Evolutionary conservation across 2,797 vertebrate genomes (phyloP).

Genomic region (Carduelis carduelis): DNA sequence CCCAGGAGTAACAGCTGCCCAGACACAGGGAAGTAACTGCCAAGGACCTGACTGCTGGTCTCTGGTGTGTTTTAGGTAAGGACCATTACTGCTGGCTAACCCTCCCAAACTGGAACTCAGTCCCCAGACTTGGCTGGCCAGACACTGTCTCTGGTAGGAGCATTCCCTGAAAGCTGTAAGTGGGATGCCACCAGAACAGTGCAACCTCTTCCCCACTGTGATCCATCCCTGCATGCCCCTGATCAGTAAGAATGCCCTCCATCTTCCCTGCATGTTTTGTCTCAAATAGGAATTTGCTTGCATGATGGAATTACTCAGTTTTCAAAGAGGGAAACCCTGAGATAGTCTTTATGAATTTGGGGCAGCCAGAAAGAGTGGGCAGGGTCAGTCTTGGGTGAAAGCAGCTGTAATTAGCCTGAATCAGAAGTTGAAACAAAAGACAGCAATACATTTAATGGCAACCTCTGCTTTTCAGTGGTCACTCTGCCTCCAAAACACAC

Average conservation of each 20-base stretch:
- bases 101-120: not conserved
- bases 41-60: not conserved
- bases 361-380: not conserved
- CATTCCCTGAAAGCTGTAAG: not conserved
- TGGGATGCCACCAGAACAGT: not conserved
- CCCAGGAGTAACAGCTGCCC: not conserved
- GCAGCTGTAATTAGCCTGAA: not conserved
- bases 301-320: not conserved
- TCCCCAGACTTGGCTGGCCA: not conserved
- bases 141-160: rapidly evolving
- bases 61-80: not conserved
- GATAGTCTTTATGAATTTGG: not conserved
- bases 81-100: not conserved
- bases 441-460: not conserved
- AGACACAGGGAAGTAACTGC: not conserved
- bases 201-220: rapidly evolving
- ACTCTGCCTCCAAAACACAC: not conserved
- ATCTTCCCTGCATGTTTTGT: not conserved
- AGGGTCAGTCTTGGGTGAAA: not conserved
- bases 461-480: not conserved
- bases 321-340: not conserved
- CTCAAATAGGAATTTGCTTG: not conserved
- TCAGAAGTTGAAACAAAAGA: not conserved
- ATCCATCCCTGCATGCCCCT: not conserved
- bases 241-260: not conserved